Evolutionary conservation across 2,888 invertebrate species (phyloP).

Genomic region (Rhamnusium bicolor): DNA sequence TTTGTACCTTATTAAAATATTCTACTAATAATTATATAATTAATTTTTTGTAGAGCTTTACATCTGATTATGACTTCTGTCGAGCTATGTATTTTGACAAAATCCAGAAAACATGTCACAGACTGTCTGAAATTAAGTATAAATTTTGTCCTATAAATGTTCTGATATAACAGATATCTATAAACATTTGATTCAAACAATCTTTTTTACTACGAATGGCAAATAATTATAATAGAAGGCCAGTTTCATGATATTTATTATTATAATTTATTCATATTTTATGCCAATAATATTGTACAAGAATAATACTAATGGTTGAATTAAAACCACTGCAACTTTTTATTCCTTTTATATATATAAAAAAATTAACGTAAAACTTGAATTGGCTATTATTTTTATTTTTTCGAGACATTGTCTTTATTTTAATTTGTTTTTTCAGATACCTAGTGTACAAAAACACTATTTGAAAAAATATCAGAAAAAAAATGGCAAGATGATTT

Average conservation of each 20-base stretch:
- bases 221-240: background rate
- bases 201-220: background rate
- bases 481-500: too few species aligned
- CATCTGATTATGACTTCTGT: conserved; percentile 33
- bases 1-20: conserved; percentile 16
- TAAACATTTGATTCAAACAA: background rate
- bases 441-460: too few species aligned
- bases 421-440: too few species aligned
- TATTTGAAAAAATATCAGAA: too few species aligned
- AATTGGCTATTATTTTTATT: too few species aligned
- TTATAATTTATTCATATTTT: background rate
- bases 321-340: background rate
- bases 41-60: conserved; percentile 8
- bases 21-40: background rate
- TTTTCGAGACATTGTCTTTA: too few species aligned
- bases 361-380: too few species aligned
- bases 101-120: conserved; percentile 25
- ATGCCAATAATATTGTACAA: background rate
- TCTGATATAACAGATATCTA: background rate
- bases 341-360: background rate
- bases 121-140: background rate
- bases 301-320: background rate
- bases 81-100: conserved; percentile 27
- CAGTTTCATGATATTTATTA: background rate
- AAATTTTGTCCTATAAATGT: too few species aligned